Evolutionary conservation across 2,113 vertebrate genomes (phyloP).

Genomic region (Cynopterus brachyotis): DNA sequence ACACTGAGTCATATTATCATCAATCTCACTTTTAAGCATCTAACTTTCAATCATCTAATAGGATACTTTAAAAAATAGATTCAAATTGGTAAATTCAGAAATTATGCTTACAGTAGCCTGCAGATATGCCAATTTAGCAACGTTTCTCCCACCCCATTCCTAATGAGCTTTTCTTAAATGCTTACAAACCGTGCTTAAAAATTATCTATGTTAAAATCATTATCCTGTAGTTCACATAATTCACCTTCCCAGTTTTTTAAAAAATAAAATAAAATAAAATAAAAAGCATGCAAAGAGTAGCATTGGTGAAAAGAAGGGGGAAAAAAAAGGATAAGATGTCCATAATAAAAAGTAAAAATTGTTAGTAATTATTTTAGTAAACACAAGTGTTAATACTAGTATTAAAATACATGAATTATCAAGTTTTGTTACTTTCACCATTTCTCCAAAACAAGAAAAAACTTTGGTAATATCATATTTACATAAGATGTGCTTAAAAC

Average conservation of each 20-base stretch:
- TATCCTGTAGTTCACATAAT: background rate
- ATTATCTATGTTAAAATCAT: background rate
- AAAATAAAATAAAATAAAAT: background rate
- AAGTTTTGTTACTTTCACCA: background rate
- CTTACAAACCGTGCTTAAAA: background rate
- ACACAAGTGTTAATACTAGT: background rate
- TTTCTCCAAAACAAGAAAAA: background rate
- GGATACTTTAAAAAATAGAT: background rate
- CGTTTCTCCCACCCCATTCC: fast-evolving
- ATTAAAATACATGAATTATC: background rate
- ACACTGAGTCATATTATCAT: background rate
- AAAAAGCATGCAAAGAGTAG: background rate
- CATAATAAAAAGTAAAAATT: background rate
- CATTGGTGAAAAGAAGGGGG: background rate
- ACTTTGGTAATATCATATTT: background rate
- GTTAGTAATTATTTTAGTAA: background rate
- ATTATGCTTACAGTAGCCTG: background rate
- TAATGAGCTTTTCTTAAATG: background rate
- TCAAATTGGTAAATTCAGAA: background rate
- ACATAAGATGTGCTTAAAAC: background rate
- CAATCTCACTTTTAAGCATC: background rate
- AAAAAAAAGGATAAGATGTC: background rate
- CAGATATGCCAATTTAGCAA: background rate
- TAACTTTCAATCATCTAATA: background rate
- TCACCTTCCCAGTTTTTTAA: background rate